Evolutionary conservation across 2,888 invertebrate genomes (phyloP).

Genomic region (Mesorhabditis belari): DNA sequence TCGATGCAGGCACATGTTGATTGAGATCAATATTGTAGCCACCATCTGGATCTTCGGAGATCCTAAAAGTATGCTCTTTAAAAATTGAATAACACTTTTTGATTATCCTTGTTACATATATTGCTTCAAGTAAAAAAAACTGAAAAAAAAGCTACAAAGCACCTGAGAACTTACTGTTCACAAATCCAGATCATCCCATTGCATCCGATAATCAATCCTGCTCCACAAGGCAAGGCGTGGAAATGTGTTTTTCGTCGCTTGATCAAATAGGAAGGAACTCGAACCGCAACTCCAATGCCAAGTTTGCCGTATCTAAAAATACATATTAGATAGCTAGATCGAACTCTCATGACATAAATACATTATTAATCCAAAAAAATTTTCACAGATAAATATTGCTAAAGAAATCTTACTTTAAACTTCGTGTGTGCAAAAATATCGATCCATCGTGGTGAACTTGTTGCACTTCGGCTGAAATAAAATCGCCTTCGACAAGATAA

Average conservation of each 20-base stretch:
- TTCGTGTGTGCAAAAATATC: constrained; percentile 85
- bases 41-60: constrained; percentile 57
- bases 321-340: constrained; percentile 64
- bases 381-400: too few species aligned
- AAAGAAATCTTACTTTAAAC: constrained; percentile 78
- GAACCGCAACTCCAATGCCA: constrained; percentile 59
- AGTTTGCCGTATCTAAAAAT: constrained; percentile 86
- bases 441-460: constrained; percentile 77
- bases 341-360: too few species aligned
- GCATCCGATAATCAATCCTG: constrained; percentile 84
- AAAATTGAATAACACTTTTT: constrained; percentile 7
- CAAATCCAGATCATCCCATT: constrained; percentile 77
- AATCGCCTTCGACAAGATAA: constrained; percentile 85
- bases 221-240: constrained; percentile 83
- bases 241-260: constrained; percentile 90
- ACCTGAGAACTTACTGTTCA: constrained; percentile 64
- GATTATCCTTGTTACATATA: constrained; percentile 6
- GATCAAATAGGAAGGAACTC: constrained; percentile 83
- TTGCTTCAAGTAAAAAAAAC: too few species aligned
- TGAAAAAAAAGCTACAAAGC: too few species aligned
- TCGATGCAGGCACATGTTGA: not conserved
- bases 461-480: constrained; percentile 69
- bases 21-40: constrained; percentile 72
- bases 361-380: too few species aligned
- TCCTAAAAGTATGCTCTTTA: constrained; percentile 15